A percentile compares a stretch with the other conserved stretches of the same genome.
phyloP scores from a whole-genome alignment of 2,797 vertebrate genomes.

The Chelon auratus region DNA sequence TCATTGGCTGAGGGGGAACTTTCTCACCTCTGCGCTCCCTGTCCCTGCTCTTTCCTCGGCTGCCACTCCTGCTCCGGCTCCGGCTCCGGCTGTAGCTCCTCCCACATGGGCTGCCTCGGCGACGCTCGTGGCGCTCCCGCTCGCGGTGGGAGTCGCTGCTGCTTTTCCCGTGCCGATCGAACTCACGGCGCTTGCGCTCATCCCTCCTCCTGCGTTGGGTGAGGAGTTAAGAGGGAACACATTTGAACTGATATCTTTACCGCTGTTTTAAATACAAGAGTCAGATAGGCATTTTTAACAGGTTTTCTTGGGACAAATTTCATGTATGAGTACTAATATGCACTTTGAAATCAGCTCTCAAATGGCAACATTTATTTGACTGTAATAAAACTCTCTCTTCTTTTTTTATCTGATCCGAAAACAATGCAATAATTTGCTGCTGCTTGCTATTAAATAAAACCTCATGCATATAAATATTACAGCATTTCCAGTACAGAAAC shows the following conservation, averaged over 20 bases:
- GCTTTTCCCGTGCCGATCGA: conserved; percentile 90
- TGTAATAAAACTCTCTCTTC: not conserved
- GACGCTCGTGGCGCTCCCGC: conserved; percentile 93
- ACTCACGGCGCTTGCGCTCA: conserved; percentile 94
- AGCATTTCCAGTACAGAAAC: not conserved
- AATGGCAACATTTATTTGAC: not conserved
- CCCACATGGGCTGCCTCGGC: conserved; percentile 88
- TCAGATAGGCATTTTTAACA: not conserved
- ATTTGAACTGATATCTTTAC: not conserved
- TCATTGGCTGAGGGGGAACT: conserved; percentile 25
- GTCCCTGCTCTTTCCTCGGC: conserved; percentile 93
- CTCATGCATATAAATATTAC: not conserved
- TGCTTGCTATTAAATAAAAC: not conserved
- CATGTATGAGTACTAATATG: no score
- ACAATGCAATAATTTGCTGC: not conserved
- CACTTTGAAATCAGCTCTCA: not conserved
- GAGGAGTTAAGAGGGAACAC: not conserved
- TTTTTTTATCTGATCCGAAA: not conserved
- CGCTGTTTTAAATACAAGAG: not conserved
- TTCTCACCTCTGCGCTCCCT: conserved; percentile 88
- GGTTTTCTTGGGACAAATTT: no score
- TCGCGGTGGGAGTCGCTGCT: conserved; percentile 89
- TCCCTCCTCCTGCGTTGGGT: conserved; percentile 92
- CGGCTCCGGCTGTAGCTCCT: conserved; percentile 87
- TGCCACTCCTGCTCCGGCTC: conserved; percentile 88